Percentiles rank a stretch among this genome's conserved stretches.
Conservation (phyloP, 2,113 vertebrate species). For the Syngnathus floridae region DNA sequence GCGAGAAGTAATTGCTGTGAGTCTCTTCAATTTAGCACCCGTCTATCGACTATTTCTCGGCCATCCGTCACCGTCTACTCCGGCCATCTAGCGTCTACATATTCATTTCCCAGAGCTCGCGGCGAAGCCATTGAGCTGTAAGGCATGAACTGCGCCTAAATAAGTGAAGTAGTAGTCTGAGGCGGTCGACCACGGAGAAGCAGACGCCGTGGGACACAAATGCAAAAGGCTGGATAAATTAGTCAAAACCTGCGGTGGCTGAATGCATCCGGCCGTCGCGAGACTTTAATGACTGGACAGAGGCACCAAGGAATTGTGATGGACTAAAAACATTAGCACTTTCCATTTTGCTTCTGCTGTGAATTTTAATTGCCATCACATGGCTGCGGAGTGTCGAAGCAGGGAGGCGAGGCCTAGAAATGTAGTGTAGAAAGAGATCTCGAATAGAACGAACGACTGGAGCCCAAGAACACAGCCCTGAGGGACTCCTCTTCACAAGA, state of each 20-base stretch:
- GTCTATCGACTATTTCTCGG: neutral
- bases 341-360: slow-evolving; percentile 21
- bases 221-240: slow-evolving; percentile 45
- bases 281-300: slow-evolving; percentile 21
- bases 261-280: slow-evolving; percentile 8
- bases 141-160: slow-evolving; percentile 48
- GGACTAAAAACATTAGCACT: slow-evolving; percentile 20
- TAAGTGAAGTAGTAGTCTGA: slow-evolving; percentile 43
- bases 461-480: neutral
- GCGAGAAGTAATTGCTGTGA: neutral
- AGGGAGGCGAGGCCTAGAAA: neutral
- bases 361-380: slow-evolving; percentile 18
- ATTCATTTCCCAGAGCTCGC: slow-evolving; percentile 47
- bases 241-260: slow-evolving; percentile 26
- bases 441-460: neutral
- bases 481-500: neutral
- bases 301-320: slow-evolving; percentile 30
- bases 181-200: slow-evolving; percentile 32
- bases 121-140: slow-evolving; percentile 54
- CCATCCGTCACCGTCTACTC: neutral
- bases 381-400: slow-evolving; percentile 8
- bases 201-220: slow-evolving; percentile 33
- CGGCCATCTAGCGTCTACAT: slow-evolving; percentile 26
- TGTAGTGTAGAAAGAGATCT: neutral
- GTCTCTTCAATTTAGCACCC: neutral